phyloP scores from a whole-genome alignment of 1,140 invertebrate genomes.

The Drosophila lacteicornis region DNA sequence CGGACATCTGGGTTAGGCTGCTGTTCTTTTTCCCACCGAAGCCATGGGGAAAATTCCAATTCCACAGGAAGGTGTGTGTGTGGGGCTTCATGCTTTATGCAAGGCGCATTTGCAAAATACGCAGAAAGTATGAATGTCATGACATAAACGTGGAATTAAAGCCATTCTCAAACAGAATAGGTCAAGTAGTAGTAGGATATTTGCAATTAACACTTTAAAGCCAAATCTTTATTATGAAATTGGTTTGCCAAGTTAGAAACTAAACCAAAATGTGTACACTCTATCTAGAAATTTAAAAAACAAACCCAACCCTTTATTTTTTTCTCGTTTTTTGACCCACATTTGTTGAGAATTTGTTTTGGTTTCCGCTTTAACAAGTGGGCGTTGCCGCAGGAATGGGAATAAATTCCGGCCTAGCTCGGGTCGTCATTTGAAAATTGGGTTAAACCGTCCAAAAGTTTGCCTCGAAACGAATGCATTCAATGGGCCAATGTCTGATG shows the following conservation, averaged over 20 bases:
- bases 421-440: constrained; percentile 21
- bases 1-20: not conserved
- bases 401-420: constrained; percentile 12
- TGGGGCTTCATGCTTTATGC: not conserved
- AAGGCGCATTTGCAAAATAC: constrained; percentile 1
- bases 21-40: constrained; percentile 23
- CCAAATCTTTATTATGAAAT: too few relatives aligned
- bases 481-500: constrained; percentile 38
- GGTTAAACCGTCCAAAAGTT: constrained; percentile 39
- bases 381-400: not conserved
- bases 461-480: constrained; percentile 16
- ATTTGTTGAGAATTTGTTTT: constrained; percentile 3
- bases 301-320: not conserved
- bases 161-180: not conserved
- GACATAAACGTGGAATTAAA: not conserved
- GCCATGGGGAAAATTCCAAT: not conserved
- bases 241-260: too few relatives aligned
- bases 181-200: too few relatives aligned
- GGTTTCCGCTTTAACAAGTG: constrained; percentile 6
- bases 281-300: too few relatives aligned
- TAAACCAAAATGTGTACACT: too few relatives aligned
- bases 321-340: not conserved
- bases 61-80: not conserved
- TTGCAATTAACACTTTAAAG: not conserved
- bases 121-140: not conserved